These are phyloP conservation scores for Aurelia aurita complex sp. Pacific DNA, from an alignment of 30 jellyfish, hydroid and myxozoan genomes.

Conservation along the genomic window DNA sequence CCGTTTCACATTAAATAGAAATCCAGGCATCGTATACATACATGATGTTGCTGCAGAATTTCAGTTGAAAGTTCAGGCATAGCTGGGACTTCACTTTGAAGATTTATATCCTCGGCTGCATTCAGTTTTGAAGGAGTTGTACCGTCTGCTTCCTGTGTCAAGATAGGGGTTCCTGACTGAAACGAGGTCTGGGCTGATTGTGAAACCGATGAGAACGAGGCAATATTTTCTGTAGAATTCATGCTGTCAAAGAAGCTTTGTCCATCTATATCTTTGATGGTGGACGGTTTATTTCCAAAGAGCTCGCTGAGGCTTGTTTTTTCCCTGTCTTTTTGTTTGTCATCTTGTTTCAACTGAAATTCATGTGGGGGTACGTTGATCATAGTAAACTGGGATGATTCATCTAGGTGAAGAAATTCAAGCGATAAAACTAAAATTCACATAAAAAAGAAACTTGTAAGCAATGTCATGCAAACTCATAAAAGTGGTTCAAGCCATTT, in stretches of 20 bases:
- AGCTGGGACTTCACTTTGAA: neutral
- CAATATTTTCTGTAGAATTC: neutral
- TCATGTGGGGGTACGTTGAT: constrained; percentile 15
- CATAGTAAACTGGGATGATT: constrained; percentile 23
- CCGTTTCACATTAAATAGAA: no score
- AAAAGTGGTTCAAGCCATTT: no score
- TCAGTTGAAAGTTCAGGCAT: constrained; percentile 34
- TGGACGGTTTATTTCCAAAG: constrained; percentile 12
- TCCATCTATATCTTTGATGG: constrained; percentile 47
- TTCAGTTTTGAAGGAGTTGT: neutral
- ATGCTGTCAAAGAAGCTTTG: constrained; percentile 47
- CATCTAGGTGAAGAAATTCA: constrained; percentile 20
- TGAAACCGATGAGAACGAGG: neutral
- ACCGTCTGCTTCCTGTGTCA: neutral
- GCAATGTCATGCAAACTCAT: no score
- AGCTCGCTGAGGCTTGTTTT: constrained; percentile 32
- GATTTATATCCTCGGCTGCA: neutral
- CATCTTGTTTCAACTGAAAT: neutral
- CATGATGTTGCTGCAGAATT: constrained; percentile 4
- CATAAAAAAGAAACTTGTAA: no score
- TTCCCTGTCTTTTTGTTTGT: neutral
- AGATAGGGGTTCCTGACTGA: neutral
- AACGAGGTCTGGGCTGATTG: neutral
- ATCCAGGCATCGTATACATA: neutral
- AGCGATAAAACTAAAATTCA: neutral